Conservation (phyloP, 1,140 invertebrate species). For the Diachasma alloeum region DNA sequence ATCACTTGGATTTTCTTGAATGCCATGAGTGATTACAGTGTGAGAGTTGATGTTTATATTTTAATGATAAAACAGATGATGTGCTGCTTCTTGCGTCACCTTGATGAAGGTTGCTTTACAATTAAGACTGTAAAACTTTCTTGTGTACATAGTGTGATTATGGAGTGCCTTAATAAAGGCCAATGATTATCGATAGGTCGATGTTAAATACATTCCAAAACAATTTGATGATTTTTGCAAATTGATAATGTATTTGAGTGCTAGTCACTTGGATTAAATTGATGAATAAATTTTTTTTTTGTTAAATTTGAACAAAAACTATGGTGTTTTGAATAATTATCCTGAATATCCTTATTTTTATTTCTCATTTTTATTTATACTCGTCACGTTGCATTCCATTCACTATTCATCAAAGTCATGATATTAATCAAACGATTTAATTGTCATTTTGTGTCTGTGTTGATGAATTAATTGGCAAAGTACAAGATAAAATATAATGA, state of each 20-base stretch:
- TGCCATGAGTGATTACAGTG: not conserved
- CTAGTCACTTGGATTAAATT: conserved; percentile 60
- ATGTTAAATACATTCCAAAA: not conserved
- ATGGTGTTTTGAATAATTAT: not conserved
- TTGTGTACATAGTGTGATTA: conserved; percentile 39
- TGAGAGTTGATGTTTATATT: not conserved
- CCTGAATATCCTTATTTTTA: not conserved
- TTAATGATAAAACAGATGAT: not conserved
- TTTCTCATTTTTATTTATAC: not conserved
- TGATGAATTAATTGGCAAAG: not conserved
- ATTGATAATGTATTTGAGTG: conserved; percentile 51
- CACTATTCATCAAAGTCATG: not conserved
- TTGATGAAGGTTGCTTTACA: not conserved
- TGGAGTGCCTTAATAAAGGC: conserved; percentile 14
- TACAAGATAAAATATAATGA: not conserved
- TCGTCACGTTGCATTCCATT: not conserved
- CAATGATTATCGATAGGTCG: conserved; percentile 5
- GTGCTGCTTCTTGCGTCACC: not conserved
- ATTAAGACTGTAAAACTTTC: conserved; percentile 18
- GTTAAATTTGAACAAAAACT: conserved; percentile 37
- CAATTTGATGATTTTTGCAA: conserved; percentile 1
- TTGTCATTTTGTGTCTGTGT: not conserved
- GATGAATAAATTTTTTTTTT: conserved; percentile 52
- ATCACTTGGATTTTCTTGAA: not conserved
- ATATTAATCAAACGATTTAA: not conserved